phyloP scores from a whole-genome alignment of 2,797 vertebrate species.

The Pelodytes ibericus region DNA sequence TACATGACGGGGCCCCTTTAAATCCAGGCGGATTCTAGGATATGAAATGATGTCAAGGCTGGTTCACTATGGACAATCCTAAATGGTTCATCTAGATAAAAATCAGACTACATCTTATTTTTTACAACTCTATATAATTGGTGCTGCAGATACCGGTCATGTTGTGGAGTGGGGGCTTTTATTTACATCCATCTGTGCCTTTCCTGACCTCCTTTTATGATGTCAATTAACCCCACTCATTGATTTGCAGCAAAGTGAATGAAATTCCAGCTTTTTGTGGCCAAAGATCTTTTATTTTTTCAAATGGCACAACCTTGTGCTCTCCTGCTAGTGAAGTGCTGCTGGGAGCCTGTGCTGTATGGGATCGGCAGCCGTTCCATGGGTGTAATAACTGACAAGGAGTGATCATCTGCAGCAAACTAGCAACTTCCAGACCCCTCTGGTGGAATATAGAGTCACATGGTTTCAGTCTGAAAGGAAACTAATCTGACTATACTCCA shows the following conservation, averaged over 20 bases:
- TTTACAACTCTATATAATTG: no score
- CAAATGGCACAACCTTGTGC: slow-evolving; percentile 17
- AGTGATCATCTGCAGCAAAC: neutral
- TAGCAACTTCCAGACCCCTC: no score
- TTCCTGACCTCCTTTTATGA: neutral
- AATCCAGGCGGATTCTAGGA: no score
- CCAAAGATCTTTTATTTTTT: slow-evolving; percentile 30
- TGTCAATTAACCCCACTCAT: slow-evolving; percentile 32
- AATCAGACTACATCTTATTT: no score
- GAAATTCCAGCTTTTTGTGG: neutral
- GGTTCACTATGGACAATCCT: no score
- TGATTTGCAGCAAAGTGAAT: slow-evolving; percentile 12
- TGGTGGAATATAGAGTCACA: no score
- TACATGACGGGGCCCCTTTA: no score
- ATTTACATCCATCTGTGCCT: slow-evolving; percentile 37
- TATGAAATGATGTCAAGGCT: no score
- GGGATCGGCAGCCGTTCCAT: neutral
- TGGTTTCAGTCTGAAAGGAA: no score
- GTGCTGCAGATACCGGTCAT: no score
- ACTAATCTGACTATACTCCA: no score
- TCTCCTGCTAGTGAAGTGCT: neutral
- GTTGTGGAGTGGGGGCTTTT: neutral
- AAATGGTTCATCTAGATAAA: no score
- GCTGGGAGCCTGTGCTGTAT: slow-evolving; percentile 1
- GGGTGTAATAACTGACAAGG: slow-evolving; percentile 18